A percentile compares a stretch with the other conserved stretches of the same genome.
Evolutionary conservation across 2,113 vertebrate genomes (phyloP).

Genomic region (Campylomormyrus tamandua): DNA sequence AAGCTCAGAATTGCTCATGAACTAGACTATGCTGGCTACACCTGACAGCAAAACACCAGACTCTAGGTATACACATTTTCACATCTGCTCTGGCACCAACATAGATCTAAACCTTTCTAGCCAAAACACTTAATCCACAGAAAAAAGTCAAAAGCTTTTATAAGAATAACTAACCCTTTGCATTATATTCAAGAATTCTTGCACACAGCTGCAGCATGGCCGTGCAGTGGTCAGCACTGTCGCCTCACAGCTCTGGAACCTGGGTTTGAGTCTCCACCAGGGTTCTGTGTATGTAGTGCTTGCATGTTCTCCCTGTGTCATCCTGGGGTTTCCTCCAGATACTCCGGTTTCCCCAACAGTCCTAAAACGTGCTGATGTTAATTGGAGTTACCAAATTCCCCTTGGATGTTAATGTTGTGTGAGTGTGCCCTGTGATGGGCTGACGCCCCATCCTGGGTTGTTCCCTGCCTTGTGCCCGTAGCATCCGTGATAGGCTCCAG

Average conservation of each 20-base stretch:
- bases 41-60: background rate
- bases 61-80: background rate
- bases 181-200: background rate
- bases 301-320: background rate
- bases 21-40: background rate
- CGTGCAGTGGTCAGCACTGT: background rate
- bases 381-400: background rate
- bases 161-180: background rate
- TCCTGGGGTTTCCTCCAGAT: background rate
- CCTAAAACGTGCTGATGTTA: background rate
- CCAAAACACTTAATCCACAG: background rate
- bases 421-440: background rate
- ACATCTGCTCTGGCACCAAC: background rate
- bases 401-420: background rate
- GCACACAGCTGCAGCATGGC: background rate
- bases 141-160: background rate
- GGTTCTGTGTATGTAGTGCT: background rate
- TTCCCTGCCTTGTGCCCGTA: background rate
- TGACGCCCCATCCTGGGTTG: background rate
- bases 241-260: background rate
- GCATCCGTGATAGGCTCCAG: background rate
- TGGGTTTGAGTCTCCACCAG: background rate
- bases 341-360: background rate
- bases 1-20: conserved; percentile 16
- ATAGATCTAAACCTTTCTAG: background rate